These are phyloP conservation scores for Salmo trutta DNA, from an alignment of 2,797 vertebrate genomes.

Conservation along the genomic window DNA sequence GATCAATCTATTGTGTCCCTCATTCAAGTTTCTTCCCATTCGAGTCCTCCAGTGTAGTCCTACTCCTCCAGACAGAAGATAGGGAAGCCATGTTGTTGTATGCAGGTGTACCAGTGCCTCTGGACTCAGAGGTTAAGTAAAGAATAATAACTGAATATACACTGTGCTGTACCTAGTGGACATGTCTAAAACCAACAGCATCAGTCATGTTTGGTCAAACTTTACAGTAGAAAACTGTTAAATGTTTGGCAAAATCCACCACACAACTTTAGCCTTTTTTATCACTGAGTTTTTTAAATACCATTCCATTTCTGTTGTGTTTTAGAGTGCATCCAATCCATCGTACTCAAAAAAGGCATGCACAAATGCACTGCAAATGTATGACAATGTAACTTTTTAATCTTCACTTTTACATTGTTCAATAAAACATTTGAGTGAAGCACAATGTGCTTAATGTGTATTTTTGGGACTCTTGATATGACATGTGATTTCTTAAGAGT, in stretches of 20 bases:
- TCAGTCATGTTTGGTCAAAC: not conserved
- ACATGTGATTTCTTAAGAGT: not conserved
- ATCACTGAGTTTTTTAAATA: conserved; percentile 6
- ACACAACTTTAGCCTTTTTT: not conserved
- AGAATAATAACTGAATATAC: not conserved
- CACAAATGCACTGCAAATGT: conserved; percentile 8
- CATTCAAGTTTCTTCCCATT: conserved; percentile 9
- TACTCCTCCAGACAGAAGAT: not conserved
- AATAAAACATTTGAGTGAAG: conserved; percentile 37
- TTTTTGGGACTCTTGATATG: not conserved
- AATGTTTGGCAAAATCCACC: not conserved
- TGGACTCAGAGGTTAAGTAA: not conserved
- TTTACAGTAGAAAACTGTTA: not conserved
- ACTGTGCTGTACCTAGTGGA: conserved; percentile 1
- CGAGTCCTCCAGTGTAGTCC: not conserved
- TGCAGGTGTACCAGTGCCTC: not conserved
- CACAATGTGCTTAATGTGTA: not conserved
- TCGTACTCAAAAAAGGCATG: conserved; percentile 6
- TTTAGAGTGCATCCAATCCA: not conserved
- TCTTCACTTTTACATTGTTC: conserved; percentile 22
- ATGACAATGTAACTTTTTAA: not conserved
- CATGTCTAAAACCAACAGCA: not conserved
- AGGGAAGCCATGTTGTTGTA: not conserved
- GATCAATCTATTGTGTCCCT: not conserved
- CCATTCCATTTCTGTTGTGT: conserved; percentile 23